Evolutionary conservation across 2,797 vertebrate species (phyloP), one percentile per base, ranked within the genome.

Genomic region (Staurois parvus): DNA sequence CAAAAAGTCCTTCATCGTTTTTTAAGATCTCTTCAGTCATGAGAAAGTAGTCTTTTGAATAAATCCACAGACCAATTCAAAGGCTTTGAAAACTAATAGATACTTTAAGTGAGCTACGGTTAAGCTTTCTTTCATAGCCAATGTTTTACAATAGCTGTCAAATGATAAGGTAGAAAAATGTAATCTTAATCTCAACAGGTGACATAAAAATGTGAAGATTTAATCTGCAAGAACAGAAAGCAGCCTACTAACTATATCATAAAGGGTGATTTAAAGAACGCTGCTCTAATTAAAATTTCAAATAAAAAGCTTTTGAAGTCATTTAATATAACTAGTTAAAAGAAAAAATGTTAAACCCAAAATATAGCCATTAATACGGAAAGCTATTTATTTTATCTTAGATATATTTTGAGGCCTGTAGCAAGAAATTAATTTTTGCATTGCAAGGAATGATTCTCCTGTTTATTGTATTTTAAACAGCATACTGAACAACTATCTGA

Each of bases 81-180:
- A 80, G 81, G 72, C 56, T 48, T 26, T 88, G 87, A 81, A 88
- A 69, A 70, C 75, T 48, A 85, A 84, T 24, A 26, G 81, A 84
- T 89, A 87, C 85, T 56, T 88, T 87, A 87, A 77, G 87, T 64
- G 34, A 64, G 6, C 48, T 32, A 89, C 70, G 0, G 0, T 69
- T 67, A 9, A 88, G 83, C 52, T 29, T 88, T 69, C 28, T 86
- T 4, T 34, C 62, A 2, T 32, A 77, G 76, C 3, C 34, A 83
- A 10, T 0, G 67, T 64, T 80, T 29, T 87, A 30, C 76, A 68
- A 37, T 79, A 74, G 30, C 84, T 83, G 17, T 11, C 34, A 13
- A 84, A n/a, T 59, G 0, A 77, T 59, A 0, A 52, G 85, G 26
- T 56, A 79, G 79, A 81, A 66, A 69, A n/a, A 66, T 15, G 29